Base-by-base conservation (phyloP, 2,113 vertebrate genomes). In the Phocoena phocoena region DNA sequence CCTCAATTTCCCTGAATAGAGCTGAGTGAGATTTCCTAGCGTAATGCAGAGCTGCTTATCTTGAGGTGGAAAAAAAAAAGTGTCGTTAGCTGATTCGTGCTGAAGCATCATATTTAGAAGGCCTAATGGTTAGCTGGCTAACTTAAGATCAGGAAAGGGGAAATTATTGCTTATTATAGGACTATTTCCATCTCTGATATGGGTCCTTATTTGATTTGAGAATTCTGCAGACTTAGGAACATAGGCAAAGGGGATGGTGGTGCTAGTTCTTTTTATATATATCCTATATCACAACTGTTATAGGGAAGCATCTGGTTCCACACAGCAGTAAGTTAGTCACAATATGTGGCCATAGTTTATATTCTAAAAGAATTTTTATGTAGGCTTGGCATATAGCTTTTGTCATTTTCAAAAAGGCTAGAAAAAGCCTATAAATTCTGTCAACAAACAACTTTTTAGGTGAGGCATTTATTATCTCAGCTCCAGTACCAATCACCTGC, bases 31-130 rank as follows among this genome's bases (percentile, higher is more conserved):
- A 95, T 96, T 95, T 97, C 81, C 89, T 81, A 79, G 92, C 71
- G 28, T 41, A 73, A 86, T 95, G 58, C 94, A 96, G 94, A 97
- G 95, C 90, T 96, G 92, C 91, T 98, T 95, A 97, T 97, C 93
- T 96, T 92, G 87, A 98, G 95, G 92, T 97, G 93, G 93, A 95
- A 93, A 81, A 93, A 95, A 26, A 68, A 36, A 68, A 88, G 71
- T 70, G 88, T 96, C 82, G 96, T 97, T 98, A 98, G 63, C 95
- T 86, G 84, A 53, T 82, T 98, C 92, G 96, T 97, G 97, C 96
- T 88, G 96, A 93, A 96, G 62, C 47, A 92, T 93, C 89, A 60
- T 82, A 53, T 95, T 94, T 95, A 96, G 93, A 80, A 58, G 97
- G 28, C 44, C 76, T 87, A 93, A 97, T 96, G 87, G 95, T 26